Evolutionary conservation across 2,113 vertebrate species (phyloP), one percentile per base, ranked within the genome.

Genomic region (Perca fluviatilis): DNA sequence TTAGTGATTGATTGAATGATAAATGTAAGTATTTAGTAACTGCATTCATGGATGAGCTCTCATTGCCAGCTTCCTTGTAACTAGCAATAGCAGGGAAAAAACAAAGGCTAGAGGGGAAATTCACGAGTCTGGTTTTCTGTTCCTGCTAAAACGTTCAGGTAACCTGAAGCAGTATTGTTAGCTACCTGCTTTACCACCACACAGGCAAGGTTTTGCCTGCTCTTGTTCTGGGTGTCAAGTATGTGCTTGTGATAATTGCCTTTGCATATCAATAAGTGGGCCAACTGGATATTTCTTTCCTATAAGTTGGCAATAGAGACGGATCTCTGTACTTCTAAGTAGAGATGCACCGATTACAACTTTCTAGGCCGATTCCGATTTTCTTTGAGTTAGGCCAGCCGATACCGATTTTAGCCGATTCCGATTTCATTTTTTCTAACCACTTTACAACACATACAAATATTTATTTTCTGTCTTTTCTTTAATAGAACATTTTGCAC

Each of bases 151-250:
- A 72, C 68, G 33, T 66, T n/a, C 54, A 69, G 15, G 36, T 47
- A 69, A 40, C 49, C 71, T 61, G 40, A 66, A 62, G 58, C 80
- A 36, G 57, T 74, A n/a, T 58, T 66, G 67, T 54, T 25, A 5
- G 30, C 11, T 53, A 58, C 50, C 60, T 71, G 49, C 56, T 75
- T 51, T 9, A 36, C 47, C 27, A 36, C 50, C 40, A 54, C 46
- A 57, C 23, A 60, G 1, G 8, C 63, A 19, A 16, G 70, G 43
- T 33, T 66, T 40, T 89, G 81, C 61, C 71, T 13, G 67, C 72
- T 83, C 78, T 78, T 83, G 78, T 86, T 67, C 33, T 16, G 57
- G 51, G 61, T 4, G 64, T 80, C 80, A 86, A 78, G 80, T 84
- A 77, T 60, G 43, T 85, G 78, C 73, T 43, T 86, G 53, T 66